phyloP scores from a whole-genome alignment of 2,888 invertebrate genomes.

The Nephrocerus scutellatus region DNA sequence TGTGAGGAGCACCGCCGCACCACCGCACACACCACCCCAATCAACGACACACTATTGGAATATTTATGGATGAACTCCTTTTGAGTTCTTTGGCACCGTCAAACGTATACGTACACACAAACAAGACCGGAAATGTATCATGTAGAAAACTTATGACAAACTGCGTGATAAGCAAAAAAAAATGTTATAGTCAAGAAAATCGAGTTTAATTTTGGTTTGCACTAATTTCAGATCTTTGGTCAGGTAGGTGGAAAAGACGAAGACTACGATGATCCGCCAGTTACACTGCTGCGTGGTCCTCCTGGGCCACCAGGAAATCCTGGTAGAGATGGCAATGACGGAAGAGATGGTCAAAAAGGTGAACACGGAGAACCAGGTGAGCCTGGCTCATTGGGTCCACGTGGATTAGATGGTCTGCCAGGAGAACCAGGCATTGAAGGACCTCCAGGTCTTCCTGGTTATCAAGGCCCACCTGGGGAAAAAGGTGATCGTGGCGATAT shows the following conservation, averaged over 20 bases:
- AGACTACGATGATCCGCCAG: conserved; percentile 47
- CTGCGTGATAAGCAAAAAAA: not conserved
- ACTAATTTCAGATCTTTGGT: conserved; percentile 40
- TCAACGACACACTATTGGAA: too few relatives aligned
- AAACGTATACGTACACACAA: conserved; percentile 8
- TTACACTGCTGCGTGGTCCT: conserved; percentile 57
- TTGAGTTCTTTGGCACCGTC: too few relatives aligned
- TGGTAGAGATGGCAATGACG: conserved; percentile 46
- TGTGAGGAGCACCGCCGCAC: conserved; percentile 20
- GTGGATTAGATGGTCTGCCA: conserved; percentile 66
- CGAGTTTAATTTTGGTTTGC: conserved; percentile 18
- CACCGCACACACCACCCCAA: conserved; percentile 8
- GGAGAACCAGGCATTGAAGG: conserved; percentile 82
- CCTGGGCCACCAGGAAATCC: conserved; percentile 56
- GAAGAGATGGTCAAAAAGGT: conserved; percentile 49
- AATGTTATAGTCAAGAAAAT: conserved; percentile 13
- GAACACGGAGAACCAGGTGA: conserved; percentile 68
- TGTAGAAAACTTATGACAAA: too few relatives aligned
- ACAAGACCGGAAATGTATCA: not conserved
- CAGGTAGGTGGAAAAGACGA: conserved; percentile 48
- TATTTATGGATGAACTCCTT: too few relatives aligned
- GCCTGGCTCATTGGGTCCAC: conserved; percentile 65
- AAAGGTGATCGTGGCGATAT: conserved; percentile 76
- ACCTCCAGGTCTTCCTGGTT: conserved; percentile 71
- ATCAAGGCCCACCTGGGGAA: conserved; percentile 78